phyloP scores from a whole-genome alignment of 2,888 invertebrate genomes.

The Syrphus vitripennis region DNA sequence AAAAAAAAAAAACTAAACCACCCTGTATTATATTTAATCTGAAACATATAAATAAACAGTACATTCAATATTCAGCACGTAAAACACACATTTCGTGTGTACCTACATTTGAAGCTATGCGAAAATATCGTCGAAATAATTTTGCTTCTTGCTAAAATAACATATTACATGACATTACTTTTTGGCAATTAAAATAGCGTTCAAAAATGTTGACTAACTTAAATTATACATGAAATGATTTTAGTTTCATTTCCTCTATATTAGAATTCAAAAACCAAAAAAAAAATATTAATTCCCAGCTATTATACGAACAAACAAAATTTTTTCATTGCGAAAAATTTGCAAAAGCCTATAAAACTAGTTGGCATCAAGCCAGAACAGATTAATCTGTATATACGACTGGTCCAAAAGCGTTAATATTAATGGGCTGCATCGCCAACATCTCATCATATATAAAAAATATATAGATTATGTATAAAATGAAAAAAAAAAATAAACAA shows the following conservation, averaged over 20 bases:
- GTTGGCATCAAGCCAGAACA: background rate
- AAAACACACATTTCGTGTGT: background rate
- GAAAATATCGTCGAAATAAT: background rate
- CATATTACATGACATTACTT: conserved; percentile 12
- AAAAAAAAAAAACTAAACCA: background rate
- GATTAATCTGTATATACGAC: background rate
- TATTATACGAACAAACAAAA: background rate
- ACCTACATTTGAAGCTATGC: background rate
- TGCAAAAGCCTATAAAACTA: background rate
- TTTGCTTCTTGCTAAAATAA: background rate
- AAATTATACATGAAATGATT: background rate
- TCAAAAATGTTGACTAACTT: background rate
- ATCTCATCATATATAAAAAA: background rate
- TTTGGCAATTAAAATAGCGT: conserved; percentile 18
- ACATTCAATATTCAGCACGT: background rate
- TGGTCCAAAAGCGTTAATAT: background rate
- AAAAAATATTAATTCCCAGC: background rate
- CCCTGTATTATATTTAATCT: too few species aligned
- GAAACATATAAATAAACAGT: background rate
- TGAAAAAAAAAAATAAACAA: background rate
- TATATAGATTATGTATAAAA: background rate
- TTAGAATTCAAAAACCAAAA: background rate
- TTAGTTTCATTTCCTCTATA: background rate
- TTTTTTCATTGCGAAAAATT: background rate
- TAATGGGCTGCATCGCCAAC: background rate